A percentile compares a stretch with the other conserved stretches of the same genome.
phyloP scores from a whole-genome alignment of 2,797 vertebrate genomes.

The Amphiprion clarkii region DNA sequence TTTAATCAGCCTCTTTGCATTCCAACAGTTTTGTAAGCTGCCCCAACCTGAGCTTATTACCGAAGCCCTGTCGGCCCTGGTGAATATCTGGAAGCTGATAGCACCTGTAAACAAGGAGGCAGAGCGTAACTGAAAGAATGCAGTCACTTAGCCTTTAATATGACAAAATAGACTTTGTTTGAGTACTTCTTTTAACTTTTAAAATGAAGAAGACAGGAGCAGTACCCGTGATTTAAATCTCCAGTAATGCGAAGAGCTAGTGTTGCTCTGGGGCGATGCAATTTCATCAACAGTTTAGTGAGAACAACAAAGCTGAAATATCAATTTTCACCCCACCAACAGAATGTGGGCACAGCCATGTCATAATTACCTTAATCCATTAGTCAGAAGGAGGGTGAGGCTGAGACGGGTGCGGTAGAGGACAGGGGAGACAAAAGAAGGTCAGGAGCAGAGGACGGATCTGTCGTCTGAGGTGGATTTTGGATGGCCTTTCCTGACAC shows the following conservation, averaged over 20 bases:
- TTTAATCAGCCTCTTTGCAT: conserved; percentile 70
- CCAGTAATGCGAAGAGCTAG: conserved; percentile 17
- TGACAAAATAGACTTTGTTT: conserved; percentile 18
- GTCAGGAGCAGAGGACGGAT: conserved; percentile 69
- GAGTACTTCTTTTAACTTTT: conserved; percentile 27
- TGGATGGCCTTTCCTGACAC: conserved; percentile 65
- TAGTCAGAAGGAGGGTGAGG: conserved; percentile 89
- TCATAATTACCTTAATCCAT: conserved; percentile 95
- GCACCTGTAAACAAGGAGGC: conserved; percentile 37
- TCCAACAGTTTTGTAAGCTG: conserved; percentile 49
- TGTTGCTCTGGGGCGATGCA: conserved; percentile 63
- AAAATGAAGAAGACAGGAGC: conserved; percentile 37
- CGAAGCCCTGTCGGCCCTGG: conserved; percentile 33
- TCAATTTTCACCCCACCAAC: conserved; percentile 93
- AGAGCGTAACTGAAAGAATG: neutral
- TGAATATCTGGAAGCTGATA: conserved; percentile 54
- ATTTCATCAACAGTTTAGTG: conserved; percentile 91
- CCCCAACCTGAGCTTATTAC: conserved; percentile 45
- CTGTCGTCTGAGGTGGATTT: conserved; percentile 59
- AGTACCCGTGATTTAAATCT: conserved; percentile 28
- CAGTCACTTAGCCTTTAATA: conserved; percentile 8
- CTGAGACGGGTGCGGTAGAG: conserved; percentile 75
- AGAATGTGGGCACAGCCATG: conserved; percentile 93
- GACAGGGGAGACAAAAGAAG: conserved; percentile 74
- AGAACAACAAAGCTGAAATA: conserved; percentile 89